These are phyloP conservation scores for Cynopterus brachyotis DNA, from an alignment of 2,113 vertebrate species.

Conservation along the genomic window DNA sequence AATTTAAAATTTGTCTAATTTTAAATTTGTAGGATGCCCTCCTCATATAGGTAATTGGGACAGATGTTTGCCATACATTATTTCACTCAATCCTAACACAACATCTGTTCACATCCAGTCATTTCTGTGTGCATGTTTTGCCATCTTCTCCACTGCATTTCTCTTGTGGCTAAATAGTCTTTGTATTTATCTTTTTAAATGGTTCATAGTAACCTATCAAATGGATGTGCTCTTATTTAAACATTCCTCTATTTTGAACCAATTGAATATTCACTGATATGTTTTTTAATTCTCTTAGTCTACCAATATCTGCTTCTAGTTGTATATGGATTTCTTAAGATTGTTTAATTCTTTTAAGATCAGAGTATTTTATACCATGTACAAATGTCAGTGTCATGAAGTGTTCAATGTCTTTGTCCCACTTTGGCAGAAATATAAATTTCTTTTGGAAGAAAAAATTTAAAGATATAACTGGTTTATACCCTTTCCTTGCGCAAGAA, in stretches of 20 bases:
- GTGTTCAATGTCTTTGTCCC: not conserved
- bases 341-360: not conserved
- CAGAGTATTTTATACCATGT: not conserved
- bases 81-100: slow-evolving; percentile 9
- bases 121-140: not conserved
- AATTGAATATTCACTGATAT: not conserved
- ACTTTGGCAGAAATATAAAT: not conserved
- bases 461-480: not conserved
- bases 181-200: slow-evolving; percentile 39
- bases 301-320: not conserved
- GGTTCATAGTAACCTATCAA: not conserved
- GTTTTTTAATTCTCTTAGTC: not conserved
- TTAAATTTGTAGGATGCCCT: slow-evolving; percentile 34
- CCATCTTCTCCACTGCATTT: not conserved
- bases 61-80: slow-evolving; percentile 64
- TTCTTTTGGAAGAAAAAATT: slow-evolving; percentile 32
- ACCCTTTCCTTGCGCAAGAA: slow-evolving; percentile 6
- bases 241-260: slow-evolving; percentile 5
- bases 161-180: slow-evolving; percentile 38
- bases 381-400: not conserved
- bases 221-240: not conserved
- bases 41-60: not conserved
- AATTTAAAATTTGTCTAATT: slow-evolving; percentile 48
- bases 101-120: slow-evolving; percentile 52
- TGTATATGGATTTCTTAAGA: not conserved